Conservation (phyloP, 2,797 vertebrate genomes). For the Oreochromis grahami region DNA sequence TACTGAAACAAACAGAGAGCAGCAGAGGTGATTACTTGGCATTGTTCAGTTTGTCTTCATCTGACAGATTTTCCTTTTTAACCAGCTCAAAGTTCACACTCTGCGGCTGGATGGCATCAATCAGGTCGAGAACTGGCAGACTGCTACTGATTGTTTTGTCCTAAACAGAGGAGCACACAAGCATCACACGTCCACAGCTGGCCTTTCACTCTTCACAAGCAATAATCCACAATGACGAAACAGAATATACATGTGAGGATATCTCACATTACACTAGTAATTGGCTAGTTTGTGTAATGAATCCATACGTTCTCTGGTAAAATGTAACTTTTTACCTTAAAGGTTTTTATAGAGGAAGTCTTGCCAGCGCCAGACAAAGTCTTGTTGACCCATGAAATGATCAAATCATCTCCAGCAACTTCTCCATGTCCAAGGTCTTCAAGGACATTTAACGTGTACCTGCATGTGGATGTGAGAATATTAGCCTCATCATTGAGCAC, state of each 20-base stretch:
- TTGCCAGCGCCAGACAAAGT: conserved; percentile 85
- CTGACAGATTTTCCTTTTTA: conserved; percentile 77
- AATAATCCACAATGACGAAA: neutral
- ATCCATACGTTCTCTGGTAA: neutral
- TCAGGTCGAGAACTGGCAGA: conserved; percentile 90
- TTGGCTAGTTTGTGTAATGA: neutral
- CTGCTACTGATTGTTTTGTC: conserved; percentile 89
- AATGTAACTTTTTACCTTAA: conserved; percentile 79
- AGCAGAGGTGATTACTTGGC: conserved; percentile 81
- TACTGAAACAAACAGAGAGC: neutral
- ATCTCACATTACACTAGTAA: neutral
- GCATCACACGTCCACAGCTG: neutral
- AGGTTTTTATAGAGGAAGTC: conserved; percentile 86
- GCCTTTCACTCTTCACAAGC: neutral
- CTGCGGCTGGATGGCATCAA: conserved; percentile 91
- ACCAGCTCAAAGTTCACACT: conserved; percentile 94
- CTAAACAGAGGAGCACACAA: conserved; percentile 58
- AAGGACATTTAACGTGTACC: conserved; percentile 91
- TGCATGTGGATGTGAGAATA: conserved; percentile 38
- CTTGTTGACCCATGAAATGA: conserved; percentile 91
- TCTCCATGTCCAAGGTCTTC: conserved; percentile 88
- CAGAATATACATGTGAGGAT: neutral
- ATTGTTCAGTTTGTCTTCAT: conserved; percentile 90
- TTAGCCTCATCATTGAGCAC: neutral
- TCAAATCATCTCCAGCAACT: conserved; percentile 90